Evolutionary conservation across 2,888 invertebrate species (phyloP).

Genomic region (Pheosia gnoma): DNA sequence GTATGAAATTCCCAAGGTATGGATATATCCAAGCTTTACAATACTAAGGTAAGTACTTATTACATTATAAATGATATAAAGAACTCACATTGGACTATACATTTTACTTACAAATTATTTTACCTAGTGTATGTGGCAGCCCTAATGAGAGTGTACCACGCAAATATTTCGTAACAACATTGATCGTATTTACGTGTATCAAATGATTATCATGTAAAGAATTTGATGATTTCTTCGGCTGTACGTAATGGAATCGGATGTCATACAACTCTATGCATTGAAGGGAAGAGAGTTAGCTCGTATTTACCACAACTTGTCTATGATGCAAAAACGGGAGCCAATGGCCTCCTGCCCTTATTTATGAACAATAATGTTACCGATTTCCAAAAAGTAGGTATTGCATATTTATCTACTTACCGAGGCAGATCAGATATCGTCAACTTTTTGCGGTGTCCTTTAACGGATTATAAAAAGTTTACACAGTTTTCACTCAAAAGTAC

Average conservation of each 20-base stretch:
- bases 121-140: not conserved
- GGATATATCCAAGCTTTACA: too few species aligned
- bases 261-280: constrained; percentile 29
- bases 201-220: constrained; percentile 15
- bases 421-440: not conserved
- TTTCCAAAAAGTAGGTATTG: not conserved
- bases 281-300: not conserved
- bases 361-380: not conserved
- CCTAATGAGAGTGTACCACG: not conserved
- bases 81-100: too few species aligned
- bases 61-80: too few species aligned
- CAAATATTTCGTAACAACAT: constrained; percentile 4
- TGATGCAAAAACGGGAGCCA: not conserved
- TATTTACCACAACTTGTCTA: not conserved
- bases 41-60: too few species aligned
- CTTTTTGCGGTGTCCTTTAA: not conserved
- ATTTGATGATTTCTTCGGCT: constrained; percentile 30
- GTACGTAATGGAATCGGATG: constrained; percentile 13
- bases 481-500: too few species aligned
- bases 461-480: not conserved
- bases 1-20: too few species aligned
- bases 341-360: constrained; percentile 7
- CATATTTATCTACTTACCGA: not conserved
- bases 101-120: too few species aligned
- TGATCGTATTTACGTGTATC: not conserved